These are phyloP conservation scores for Nyctibius bracteatus DNA, from an alignment of 2,113 vertebrate genomes.

Conservation along the genomic window DNA sequence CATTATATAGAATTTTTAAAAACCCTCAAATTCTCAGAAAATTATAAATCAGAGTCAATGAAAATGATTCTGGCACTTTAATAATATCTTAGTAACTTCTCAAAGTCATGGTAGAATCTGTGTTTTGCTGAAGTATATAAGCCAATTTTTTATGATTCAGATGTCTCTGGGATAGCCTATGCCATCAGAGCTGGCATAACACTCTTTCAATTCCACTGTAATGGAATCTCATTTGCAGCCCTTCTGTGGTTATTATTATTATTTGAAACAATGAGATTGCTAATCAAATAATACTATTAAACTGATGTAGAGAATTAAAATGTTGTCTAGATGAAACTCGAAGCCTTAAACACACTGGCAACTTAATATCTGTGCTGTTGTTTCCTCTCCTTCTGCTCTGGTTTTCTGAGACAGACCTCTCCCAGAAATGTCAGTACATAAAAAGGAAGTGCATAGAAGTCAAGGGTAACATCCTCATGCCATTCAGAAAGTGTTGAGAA, in stretches of 20 bases:
- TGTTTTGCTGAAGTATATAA: background rate
- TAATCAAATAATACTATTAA: background rate
- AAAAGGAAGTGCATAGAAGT: background rate
- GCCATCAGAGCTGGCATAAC: background rate
- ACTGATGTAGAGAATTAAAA: background rate
- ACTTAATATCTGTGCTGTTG: background rate
- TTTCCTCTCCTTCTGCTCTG: background rate
- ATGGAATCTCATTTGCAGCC: background rate
- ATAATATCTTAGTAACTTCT: background rate
- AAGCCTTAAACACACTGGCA: background rate
- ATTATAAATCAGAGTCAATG: background rate
- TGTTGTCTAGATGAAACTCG: background rate
- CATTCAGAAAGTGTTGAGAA: background rate
- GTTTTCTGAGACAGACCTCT: background rate
- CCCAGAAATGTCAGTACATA: background rate
- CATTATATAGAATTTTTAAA: background rate
- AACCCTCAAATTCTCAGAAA: background rate
- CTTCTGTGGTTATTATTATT: background rate
- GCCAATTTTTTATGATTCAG: background rate
- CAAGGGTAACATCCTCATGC: background rate
- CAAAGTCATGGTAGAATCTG: background rate
- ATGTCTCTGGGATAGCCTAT: background rate
- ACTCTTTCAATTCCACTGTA: background rate
- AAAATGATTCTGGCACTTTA: background rate
- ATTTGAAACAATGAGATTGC: background rate